Percentiles rank a stretch among this genome's conserved stretches.
phyloP scores from a whole-genome alignment of 2,113 vertebrate species.

The Vulpes ferrilata region DNA sequence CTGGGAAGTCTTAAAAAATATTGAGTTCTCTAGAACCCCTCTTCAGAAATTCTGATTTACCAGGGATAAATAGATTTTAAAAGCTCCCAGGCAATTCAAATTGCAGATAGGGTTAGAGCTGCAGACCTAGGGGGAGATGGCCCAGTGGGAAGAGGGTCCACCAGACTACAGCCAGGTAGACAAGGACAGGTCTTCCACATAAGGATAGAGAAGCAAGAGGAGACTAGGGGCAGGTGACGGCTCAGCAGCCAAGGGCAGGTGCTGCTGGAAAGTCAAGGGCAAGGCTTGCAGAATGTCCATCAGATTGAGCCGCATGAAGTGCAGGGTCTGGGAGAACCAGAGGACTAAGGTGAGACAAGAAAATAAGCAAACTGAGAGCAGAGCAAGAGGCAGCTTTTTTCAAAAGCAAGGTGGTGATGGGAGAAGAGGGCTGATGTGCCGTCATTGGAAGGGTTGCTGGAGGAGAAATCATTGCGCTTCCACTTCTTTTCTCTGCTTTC shows the following conservation, averaged over 20 bases:
- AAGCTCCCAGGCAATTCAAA: not conserved
- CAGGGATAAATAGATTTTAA: not conserved
- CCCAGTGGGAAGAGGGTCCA: not conserved
- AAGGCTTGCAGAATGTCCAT: not conserved
- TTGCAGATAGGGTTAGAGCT: too few species aligned
- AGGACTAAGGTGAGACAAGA: not conserved
- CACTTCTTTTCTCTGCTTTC: not conserved
- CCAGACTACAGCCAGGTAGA: not conserved
- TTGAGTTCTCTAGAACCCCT: not conserved
- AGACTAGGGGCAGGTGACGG: accelerated
- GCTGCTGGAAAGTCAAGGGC: accelerated
- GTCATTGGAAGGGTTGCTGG: not conserved
- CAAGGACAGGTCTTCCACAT: not conserved
- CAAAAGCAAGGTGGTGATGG: not conserved
- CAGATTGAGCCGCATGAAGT: accelerated
- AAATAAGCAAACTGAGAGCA: not conserved
- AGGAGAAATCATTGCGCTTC: not conserved
- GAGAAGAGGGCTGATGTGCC: not conserved
- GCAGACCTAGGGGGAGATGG: not conserved
- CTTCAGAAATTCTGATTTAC: not conserved
- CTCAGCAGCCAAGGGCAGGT: not conserved
- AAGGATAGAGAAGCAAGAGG: not conserved
- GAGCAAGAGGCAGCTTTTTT: not conserved
- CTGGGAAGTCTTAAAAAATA: not conserved
- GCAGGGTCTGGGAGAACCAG: accelerated